Conservation (phyloP, 1,140 invertebrate genomes). For the Camponotus vicinus region DNA sequence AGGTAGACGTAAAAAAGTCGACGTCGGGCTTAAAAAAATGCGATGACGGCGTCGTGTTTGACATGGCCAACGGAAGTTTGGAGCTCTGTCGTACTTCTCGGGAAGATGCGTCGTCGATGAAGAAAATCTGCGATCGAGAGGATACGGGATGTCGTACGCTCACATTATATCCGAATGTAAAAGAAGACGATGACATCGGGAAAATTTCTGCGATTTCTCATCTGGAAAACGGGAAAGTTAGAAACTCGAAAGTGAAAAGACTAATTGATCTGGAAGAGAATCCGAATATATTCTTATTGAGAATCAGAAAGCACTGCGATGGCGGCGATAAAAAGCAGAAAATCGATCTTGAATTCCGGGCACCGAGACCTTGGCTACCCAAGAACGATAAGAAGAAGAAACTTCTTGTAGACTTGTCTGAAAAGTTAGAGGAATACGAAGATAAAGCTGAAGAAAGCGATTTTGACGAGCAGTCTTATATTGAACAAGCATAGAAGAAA, state of each 20-base stretch:
- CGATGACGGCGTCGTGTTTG: conserved; percentile 59
- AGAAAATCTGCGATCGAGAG: background rate
- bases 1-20: background rate
- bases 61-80: conserved; percentile 50
- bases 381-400: conserved; percentile 15
- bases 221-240: background rate
- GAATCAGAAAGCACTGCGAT: conserved; percentile 75
- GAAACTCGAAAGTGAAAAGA: background rate
- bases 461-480: background rate
- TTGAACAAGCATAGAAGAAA: background rate
- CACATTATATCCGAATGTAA: conserved; percentile 69
- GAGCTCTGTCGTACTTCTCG: conserved; percentile 16
- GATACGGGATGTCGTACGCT: conserved; percentile 61
- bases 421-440: background rate
- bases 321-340: conserved; percentile 73
- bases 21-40: background rate
- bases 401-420: background rate
- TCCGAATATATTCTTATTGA: conserved; percentile 82
- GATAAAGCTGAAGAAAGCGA: background rate
- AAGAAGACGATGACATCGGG: background rate
- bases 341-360: conserved; percentile 79
- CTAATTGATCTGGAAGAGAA: conserved; percentile 76
- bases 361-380: conserved; percentile 79
- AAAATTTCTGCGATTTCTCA: background rate
- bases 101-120: background rate